Conservation (phyloP, 2,113 vertebrate species). For the Hemichromis elongatus region DNA sequence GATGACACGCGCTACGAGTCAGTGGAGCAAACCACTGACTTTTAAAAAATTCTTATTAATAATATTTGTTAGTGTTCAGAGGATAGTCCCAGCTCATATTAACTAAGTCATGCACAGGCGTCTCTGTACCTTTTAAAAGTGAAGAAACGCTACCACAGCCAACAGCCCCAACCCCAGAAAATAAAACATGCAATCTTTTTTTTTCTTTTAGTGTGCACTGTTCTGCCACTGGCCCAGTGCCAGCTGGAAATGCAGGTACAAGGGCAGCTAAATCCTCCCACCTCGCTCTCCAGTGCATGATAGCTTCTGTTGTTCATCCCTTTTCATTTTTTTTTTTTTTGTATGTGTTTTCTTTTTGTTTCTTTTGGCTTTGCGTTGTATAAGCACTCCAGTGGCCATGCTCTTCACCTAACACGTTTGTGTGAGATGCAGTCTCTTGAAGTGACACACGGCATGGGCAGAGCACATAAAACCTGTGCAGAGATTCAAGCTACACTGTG, state of each 20-base stretch:
- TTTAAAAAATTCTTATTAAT: conserved; percentile 18
- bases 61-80: conserved; percentile 59
- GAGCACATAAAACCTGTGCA: not conserved
- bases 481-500: conserved; percentile 51
- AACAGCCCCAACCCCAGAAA: conserved; percentile 51
- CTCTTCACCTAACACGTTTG: conserved; percentile 21
- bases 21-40: conserved; percentile 54
- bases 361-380: conserved; percentile 66
- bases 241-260: conserved; percentile 33
- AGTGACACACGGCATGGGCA: conserved; percentile 15
- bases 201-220: conserved; percentile 34
- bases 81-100: conserved; percentile 70
- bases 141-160: conserved; percentile 39
- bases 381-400: conserved; percentile 50
- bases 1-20: conserved; percentile 67
- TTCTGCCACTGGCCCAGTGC: conserved; percentile 27
- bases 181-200: conserved; percentile 66
- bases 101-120: conserved; percentile 64
- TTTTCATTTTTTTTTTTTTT: not conserved
- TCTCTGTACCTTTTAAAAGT: conserved; percentile 28
- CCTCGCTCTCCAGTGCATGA: conserved; percentile 36
- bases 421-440: conserved; percentile 23
- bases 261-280: conserved; percentile 20
- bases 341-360: not conserved
- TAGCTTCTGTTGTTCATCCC: not conserved